Evolutionary conservation across 2,113 vertebrate species (phyloP).

Genomic region (Panurus biarmicus): DNA sequence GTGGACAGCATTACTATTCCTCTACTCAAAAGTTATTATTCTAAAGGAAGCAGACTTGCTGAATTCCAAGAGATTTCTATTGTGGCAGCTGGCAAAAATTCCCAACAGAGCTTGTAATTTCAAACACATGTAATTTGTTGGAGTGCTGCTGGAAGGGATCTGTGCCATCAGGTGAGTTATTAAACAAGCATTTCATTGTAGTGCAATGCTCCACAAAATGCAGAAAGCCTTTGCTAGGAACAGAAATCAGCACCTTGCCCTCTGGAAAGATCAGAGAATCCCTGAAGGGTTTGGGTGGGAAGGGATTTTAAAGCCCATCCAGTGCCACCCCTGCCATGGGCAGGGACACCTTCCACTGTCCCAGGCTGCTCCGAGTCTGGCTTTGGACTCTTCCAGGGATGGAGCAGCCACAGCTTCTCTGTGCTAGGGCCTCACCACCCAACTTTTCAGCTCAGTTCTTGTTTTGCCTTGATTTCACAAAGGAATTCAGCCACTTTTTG

Average conservation of each 20-base stretch:
- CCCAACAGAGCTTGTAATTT: neutral
- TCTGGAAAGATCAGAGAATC: too few species aligned
- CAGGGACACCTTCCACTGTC: neutral
- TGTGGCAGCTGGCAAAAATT: neutral
- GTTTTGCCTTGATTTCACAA: neutral
- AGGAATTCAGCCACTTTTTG: neutral
- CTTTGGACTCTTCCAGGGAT: neutral
- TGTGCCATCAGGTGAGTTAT: neutral
- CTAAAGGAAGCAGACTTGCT: neutral
- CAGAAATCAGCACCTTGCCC: neutral
- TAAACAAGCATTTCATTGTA: neutral
- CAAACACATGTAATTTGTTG: neutral
- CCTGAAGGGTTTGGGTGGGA: neutral
- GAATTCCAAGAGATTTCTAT: neutral
- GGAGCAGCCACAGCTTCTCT: neutral
- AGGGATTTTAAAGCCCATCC: fast-evolving
- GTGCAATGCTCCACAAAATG: neutral
- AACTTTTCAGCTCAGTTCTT: neutral
- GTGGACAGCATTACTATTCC: neutral
- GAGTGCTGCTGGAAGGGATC: conserved; percentile 1
- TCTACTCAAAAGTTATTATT: neutral
- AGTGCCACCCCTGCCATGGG: neutral
- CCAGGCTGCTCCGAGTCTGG: neutral
- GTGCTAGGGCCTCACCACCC: neutral
- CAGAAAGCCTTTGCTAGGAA: neutral